Conservation (phyloP, 2,113 vertebrate species). For the Columbina picui region DNA sequence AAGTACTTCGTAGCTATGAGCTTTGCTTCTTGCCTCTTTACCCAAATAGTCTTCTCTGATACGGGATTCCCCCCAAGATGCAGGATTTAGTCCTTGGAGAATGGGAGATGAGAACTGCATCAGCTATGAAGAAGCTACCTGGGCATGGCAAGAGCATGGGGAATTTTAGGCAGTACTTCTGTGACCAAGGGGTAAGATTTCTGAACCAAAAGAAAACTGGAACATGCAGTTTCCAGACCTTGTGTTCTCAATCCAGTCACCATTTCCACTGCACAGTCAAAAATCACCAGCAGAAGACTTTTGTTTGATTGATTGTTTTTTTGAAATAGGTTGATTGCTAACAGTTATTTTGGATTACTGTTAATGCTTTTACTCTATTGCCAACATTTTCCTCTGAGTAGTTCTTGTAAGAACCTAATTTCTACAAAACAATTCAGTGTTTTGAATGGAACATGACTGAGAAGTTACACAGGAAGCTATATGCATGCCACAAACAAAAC, state of each 20-base stretch:
- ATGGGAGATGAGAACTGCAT: not conserved
- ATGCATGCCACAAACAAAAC: not conserved
- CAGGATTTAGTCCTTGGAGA: not conserved
- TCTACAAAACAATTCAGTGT: not conserved
- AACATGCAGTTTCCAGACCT: not conserved
- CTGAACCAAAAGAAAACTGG: not conserved
- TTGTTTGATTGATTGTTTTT: not conserved
- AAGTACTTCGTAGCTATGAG: not conserved
- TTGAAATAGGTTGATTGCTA: not conserved
- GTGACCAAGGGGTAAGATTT: not conserved
- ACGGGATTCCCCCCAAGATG: not conserved
- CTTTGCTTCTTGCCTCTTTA: not conserved
- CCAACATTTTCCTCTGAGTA: not conserved
- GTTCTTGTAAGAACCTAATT: not conserved
- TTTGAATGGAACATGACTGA: not conserved
- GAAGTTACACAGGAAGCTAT: not conserved
- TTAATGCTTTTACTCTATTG: not conserved
- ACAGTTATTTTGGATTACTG: not conserved
- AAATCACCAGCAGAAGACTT: not conserved
- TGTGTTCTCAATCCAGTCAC: not conserved
- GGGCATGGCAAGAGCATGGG: not conserved
- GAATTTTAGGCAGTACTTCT: not conserved
- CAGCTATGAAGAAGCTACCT: not conserved
- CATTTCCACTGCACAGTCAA: not conserved
- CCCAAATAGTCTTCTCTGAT: not conserved